phyloP scores from a whole-genome alignment of 2,113 vertebrate genomes.

The Heterotis niloticus region DNA sequence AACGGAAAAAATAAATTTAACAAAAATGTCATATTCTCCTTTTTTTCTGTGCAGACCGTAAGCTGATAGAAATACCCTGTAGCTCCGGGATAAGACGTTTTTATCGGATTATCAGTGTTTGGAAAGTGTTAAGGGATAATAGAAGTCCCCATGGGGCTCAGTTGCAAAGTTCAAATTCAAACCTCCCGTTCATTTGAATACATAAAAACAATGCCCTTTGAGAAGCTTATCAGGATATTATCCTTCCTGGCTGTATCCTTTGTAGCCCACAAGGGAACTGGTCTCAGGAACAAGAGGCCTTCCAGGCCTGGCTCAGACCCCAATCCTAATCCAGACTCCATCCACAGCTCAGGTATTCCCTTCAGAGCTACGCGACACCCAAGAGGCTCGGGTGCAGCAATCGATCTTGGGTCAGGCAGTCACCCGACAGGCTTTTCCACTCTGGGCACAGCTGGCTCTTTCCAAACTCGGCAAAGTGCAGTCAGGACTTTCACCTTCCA shows the following conservation, averaged over 20 bases:
- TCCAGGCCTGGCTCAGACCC: too few species aligned
- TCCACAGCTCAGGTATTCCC: too few species aligned
- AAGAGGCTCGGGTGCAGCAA: too few species aligned
- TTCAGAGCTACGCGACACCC: too few species aligned
- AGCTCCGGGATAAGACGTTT: background rate
- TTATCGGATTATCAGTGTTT: background rate
- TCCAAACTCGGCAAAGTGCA: too few species aligned
- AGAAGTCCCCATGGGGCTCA: conserved; percentile 3
- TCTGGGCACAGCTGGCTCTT: too few species aligned
- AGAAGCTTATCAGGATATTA: background rate
- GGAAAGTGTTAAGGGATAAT: background rate
- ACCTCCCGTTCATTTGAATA: background rate
- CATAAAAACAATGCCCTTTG: background rate
- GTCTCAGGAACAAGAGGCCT: background rate
- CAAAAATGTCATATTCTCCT: background rate
- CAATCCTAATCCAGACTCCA: too few species aligned
- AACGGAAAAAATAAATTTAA: background rate
- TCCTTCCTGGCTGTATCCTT: background rate
- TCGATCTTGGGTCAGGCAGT: too few species aligned
- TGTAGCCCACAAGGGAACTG: background rate
- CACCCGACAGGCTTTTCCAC: too few species aligned
- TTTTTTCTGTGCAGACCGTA: background rate
- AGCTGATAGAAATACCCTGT: background rate
- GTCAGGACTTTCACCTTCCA: too few species aligned
- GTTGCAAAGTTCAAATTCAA: conserved; percentile 18